Base-by-base conservation (phyloP, 2,888 invertebrate genomes). In the Cephus nigrinus region DNA sequence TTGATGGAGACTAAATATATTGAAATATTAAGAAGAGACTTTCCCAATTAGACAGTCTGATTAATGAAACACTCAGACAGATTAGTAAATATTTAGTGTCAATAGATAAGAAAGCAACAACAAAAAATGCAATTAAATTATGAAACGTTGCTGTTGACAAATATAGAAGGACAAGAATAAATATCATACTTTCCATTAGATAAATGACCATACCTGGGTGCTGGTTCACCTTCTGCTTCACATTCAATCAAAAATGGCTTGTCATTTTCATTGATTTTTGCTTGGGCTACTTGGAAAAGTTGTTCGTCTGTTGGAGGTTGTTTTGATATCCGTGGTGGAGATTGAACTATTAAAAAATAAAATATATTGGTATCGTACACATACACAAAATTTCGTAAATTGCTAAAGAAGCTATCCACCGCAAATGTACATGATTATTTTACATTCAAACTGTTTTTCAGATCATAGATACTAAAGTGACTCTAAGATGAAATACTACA, bases 231-330 rank as follows among this genome's bases (percentile, higher is more conserved):
- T 91, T 96, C 96, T 23, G 99, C 99, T 92, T 98, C 97, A 92
- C 99, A 99, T 92, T 98, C 98, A 84, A 99, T 97, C 88, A 97
- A 95, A 93, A 98, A 98, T 75, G 98, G 98, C 92, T 97, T 98
- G 92, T 98, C 97, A 89, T 96, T 96, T 92, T 98, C 97, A 84
- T 95, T 96, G 76, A 95, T 93, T 88, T 96, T 95, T 79, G 93
- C 92, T 84, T 93, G 93, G 73, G 96, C 96, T 84, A 98, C 98
- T 94, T 98, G 97, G 92, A 98, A 98, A 82, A 98, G 94, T 86
- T 97, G 94, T 93, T 98, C 98, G 90, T 97, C 97, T 80, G 96
- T 95, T 75, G 97, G 97, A 73, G 98, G 98, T 92, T 98, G 97
- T 92, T 98, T 98, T 82, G 96, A 95, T 90, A 98, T 98, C 91